Base-by-base conservation (phyloP, 2,113 vertebrate genomes). In the Gnathonemus echidnorhynchus region DNA sequence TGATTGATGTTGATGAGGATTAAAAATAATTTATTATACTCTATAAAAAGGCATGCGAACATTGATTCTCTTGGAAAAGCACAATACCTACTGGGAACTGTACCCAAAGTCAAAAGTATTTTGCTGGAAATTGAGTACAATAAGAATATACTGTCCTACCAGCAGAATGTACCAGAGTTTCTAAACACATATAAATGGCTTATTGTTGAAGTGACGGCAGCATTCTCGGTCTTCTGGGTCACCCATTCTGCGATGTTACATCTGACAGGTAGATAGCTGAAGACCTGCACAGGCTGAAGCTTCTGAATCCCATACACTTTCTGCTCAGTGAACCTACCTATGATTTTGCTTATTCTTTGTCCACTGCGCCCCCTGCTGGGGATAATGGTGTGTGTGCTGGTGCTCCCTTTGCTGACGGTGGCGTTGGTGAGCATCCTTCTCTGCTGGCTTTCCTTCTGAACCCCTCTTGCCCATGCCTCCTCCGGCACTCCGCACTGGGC, bases 321-420 rank as follows among this genome's bases (percentile, higher is more conserved):
- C 39, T 5, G 58, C 62, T 88, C 19, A 42, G 35, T 3, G 86
- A 24, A 93, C 95, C 89, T 90, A 96, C 95, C 93, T 92, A 10
- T 92, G 91, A 86, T 87, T 84, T 0, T 92, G 89, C 10, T 90
- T 93, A 50, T 92, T 91, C 6, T 94, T 93, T 3, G 91, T 89
- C 53, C 91, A 92, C 24, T 93, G 91, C 10, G 15, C 5, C n/a
- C 88, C 86, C 42, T 89, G 93, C 15, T 92, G 91, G 53, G 90
- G 77, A 2, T 90, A 77, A 58, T 85, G 70, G 50, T 89, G 92
- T 13, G 91, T 89, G 53, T 91, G 66, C 1, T 89, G 77, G 35
- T 85, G 70, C 35, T 88, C 86, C 35, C 92, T 92, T 66, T 89
- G 92, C 21, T 92, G 91, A 49, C 91, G 77, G 6, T 90, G 85